Conservation (phyloP, 53 echinoderm and acorn worm species). For the Stichopus horrens region DNA sequence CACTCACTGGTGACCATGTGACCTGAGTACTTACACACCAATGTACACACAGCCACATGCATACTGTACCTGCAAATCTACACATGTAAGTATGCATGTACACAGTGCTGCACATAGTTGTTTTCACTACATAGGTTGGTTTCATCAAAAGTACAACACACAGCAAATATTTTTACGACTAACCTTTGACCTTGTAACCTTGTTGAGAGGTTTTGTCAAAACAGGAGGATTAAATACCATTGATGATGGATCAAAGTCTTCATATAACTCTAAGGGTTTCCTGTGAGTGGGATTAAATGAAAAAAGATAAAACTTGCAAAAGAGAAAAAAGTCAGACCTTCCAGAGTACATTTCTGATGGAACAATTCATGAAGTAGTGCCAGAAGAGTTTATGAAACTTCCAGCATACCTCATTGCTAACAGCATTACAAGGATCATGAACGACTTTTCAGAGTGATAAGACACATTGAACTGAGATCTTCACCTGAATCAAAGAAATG, state of each 20-base stretch:
- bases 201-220: conserved; percentile 63
- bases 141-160: background rate
- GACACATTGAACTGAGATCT: too few species aligned
- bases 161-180: background rate
- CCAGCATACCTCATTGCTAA: background rate
- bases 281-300: conserved; percentile 36
- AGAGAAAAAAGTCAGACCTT: background rate
- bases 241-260: conserved; percentile 63
- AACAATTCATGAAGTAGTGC: background rate
- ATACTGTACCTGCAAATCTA: background rate
- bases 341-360: too few species aligned
- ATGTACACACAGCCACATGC: too few species aligned
- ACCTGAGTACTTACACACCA: too few species aligned
- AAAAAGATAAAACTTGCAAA: background rate
- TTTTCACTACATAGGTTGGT: background rate
- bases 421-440: too few species aligned
- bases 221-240: conserved; percentile 89
- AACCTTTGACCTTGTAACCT: conserved; percentile 34
- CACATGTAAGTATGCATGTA: background rate
- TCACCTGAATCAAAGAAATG: too few species aligned
- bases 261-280: conserved; percentile 69
- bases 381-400: background rate
- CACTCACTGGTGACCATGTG: too few species aligned
- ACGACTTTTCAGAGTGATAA: too few species aligned
- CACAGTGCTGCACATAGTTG: background rate